phyloP scores from a whole-genome alignment of 2,113 vertebrate genomes.

The Capreolus pygargus region DNA sequence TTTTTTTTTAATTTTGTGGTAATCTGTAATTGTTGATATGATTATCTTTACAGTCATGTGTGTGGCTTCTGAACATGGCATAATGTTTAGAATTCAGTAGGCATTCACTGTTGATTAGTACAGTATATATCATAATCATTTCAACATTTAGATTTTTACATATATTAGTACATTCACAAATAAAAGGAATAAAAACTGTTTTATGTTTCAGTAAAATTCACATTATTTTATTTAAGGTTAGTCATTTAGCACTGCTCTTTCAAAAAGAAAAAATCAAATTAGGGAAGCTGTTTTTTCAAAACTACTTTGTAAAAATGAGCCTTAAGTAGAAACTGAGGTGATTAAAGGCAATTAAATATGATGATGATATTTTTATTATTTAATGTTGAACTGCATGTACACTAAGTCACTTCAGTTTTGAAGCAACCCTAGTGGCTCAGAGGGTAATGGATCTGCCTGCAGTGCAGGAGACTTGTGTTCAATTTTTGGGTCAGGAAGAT shows the following conservation, averaged over 20 bases:
- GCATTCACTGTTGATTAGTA: background rate
- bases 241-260: background rate
- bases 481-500: background rate
- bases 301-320: background rate
- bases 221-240: background rate
- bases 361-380: background rate
- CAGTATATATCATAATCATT: background rate
- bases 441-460: background rate
- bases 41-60: background rate
- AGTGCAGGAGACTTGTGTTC: background rate
- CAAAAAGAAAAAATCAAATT: background rate
- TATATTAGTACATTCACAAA: background rate
- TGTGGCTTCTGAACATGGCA: background rate
- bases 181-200: background rate
- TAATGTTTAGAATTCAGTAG: background rate
- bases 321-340: background rate
- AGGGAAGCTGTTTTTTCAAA: background rate
- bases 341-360: background rate
- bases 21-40: background rate
- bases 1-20: background rate
- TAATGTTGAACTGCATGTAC: background rate
- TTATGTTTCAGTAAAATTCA: background rate
- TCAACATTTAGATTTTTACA: background rate
- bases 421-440: background rate
- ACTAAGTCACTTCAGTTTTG: background rate